These are phyloP conservation scores for Charina bottae DNA, from an alignment of 2,113 vertebrate species.

Conservation along the genomic window DNA sequence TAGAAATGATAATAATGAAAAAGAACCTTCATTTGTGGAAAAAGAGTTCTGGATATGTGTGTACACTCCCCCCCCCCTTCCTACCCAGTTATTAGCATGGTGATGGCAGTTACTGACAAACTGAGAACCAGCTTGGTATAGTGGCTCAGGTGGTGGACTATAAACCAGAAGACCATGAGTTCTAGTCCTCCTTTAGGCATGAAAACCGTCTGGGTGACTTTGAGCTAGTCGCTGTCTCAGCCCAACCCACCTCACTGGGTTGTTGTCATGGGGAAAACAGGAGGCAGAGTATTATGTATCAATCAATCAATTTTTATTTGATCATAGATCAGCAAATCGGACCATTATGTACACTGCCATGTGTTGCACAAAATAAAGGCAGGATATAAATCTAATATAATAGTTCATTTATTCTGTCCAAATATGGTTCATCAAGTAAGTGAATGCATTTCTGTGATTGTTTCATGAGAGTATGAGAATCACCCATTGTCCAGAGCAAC, in stretches of 20 bases:
- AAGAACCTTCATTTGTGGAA: not conserved
- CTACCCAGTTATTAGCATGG: constrained; percentile 3
- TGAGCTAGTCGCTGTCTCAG: not conserved
- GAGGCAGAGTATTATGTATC: not conserved
- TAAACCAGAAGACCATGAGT: not conserved
- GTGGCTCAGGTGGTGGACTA: not conserved
- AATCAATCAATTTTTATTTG: not conserved
- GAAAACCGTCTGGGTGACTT: not conserved
- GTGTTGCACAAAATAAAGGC: not conserved
- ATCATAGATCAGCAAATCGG: too few relatives aligned
- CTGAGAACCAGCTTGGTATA: not conserved
- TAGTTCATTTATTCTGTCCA: not conserved
- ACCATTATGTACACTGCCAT: not conserved
- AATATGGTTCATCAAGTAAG: not conserved
- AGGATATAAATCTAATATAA: not conserved
- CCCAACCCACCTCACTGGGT: not conserved
- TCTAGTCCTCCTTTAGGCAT: not conserved
- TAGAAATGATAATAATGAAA: not conserved
- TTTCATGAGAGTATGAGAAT: not conserved
- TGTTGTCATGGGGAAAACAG: not conserved
- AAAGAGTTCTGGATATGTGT: not conserved
- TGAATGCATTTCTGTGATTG: not conserved
- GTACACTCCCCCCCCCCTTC: not conserved
- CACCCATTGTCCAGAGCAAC: not conserved
- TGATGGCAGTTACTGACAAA: not conserved